phyloP scores from a whole-genome alignment of 2,797 vertebrate species.

The Myotis planiceps region DNA sequence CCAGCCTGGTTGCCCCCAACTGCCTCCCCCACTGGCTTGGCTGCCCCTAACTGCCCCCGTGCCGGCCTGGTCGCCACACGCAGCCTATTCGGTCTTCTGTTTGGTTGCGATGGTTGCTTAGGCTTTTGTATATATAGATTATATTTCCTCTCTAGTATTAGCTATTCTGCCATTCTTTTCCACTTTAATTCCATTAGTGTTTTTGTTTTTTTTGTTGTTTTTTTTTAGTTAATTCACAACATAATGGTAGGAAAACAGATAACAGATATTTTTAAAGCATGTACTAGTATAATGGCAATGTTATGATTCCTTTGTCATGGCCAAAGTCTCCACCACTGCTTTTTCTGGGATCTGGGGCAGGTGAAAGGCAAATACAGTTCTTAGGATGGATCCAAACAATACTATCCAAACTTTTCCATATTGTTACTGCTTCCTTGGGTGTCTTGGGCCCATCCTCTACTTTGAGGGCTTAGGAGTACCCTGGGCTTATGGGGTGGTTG shows the following conservation, averaged over 20 bases:
- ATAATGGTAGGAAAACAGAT: background rate
- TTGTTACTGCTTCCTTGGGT: background rate
- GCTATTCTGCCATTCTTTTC: conserved; percentile 1
- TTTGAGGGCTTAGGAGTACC: background rate
- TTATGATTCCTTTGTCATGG: background rate
- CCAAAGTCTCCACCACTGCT: background rate
- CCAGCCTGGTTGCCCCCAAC: too few species aligned
- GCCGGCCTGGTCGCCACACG: too few species aligned
- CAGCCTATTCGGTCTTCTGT: too few species aligned
- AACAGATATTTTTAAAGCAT: background rate
- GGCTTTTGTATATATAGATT: background rate
- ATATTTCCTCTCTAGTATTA: background rate
- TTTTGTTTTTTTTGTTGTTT: conserved; percentile 6
- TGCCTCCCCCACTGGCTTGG: too few species aligned
- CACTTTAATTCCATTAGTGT: background rate
- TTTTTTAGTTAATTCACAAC: conserved; percentile 28
- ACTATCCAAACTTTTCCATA: background rate
- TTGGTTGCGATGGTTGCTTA: too few species aligned
- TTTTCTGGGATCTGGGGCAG: background rate
- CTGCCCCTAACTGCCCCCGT: too few species aligned
- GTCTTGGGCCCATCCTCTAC: background rate
- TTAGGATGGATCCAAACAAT: background rate
- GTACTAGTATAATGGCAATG: background rate
- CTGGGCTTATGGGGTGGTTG: background rate
- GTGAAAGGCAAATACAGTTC: background rate